Conservation (phyloP, 2,113 vertebrate genomes). For the Camarhynchus parvulus region DNA sequence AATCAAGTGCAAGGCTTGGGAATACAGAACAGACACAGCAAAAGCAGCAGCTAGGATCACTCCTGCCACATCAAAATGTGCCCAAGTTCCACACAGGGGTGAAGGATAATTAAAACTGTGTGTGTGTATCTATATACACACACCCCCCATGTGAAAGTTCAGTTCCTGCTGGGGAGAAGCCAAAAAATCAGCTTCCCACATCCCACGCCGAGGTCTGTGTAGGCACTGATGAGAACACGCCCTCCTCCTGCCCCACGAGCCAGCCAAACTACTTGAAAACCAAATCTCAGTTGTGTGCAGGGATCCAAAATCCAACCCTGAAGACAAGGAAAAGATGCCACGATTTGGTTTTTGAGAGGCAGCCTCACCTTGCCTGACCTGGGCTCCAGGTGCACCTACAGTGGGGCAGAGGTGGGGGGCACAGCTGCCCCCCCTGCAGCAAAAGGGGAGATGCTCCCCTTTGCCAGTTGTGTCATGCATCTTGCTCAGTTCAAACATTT, state of each 20-base stretch:
- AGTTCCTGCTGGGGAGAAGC: background rate
- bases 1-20: background rate
- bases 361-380: background rate
- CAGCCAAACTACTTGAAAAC: background rate
- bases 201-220: background rate
- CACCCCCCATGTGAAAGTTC: background rate
- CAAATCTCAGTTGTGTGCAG: background rate
- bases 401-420: background rate
- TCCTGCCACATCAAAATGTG: background rate
- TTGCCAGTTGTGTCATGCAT: background rate
- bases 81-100: rapidly evolving
- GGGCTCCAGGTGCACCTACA: background rate
- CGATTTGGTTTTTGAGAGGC: background rate
- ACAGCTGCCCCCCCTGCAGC: background rate
- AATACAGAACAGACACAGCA: background rate
- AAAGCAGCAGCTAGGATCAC: background rate
- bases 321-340: background rate
- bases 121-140: background rate
- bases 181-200: background rate
- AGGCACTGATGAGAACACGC: background rate
- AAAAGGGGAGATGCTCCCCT: background rate
- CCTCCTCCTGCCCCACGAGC: rapidly evolving
- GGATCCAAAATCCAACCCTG: slow-evolving; percentile 1
- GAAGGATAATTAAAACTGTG: background rate
- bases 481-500: background rate